Percentiles rank a stretch among this genome's conserved stretches.
phyloP scores from a whole-genome alignment of 2,113 vertebrate genomes.

The Phalacrocorax carbo region DNA sequence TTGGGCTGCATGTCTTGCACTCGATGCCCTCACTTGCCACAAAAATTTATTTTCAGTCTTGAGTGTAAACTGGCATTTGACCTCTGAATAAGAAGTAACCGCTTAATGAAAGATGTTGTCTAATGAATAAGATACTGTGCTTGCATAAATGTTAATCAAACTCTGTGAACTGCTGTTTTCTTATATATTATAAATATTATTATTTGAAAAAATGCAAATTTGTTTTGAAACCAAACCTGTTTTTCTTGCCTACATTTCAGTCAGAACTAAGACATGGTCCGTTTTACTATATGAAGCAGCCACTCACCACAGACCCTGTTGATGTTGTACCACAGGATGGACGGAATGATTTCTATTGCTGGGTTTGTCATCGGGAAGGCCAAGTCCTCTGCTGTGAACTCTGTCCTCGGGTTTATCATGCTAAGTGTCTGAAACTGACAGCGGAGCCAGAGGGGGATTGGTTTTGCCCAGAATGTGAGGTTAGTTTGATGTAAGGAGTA shows the following conservation, averaged over 20 bases:
- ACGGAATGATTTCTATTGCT: conserved; percentile 99
- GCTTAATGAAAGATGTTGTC: conserved; percentile 16
- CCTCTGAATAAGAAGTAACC: background rate
- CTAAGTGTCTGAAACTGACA: conserved; percentile 99
- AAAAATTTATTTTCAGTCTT: background rate
- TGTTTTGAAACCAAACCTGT: conserved; percentile 97
- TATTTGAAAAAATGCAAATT: conserved; percentile 76
- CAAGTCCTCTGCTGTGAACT: conserved; percentile 99
- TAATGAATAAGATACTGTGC: conserved; percentile 27
- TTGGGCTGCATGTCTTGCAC: background rate
- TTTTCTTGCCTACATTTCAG: conserved; percentile 99
- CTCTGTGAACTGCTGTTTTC: conserved; percentile 53
- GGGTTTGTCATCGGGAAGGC: conserved; percentile 99
- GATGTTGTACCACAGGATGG: conserved; percentile 99
- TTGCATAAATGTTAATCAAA: conserved; percentile 20
- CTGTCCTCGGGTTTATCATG: conserved; percentile 99
- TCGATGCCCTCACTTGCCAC: background rate
- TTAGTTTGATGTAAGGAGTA: conserved; percentile 72
- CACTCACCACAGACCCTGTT: conserved; percentile 99
- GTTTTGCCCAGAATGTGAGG: conserved; percentile 99
- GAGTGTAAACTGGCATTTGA: background rate
- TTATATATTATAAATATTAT: conserved; percentile 63
- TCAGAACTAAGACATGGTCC: conserved; percentile 99
- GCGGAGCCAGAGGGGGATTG: conserved; percentile 99
- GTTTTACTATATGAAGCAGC: conserved; percentile 99